These are phyloP conservation scores for Marcusenius ussheri DNA, from an alignment of 2,113 vertebrate genomes.

Conservation along the genomic window DNA sequence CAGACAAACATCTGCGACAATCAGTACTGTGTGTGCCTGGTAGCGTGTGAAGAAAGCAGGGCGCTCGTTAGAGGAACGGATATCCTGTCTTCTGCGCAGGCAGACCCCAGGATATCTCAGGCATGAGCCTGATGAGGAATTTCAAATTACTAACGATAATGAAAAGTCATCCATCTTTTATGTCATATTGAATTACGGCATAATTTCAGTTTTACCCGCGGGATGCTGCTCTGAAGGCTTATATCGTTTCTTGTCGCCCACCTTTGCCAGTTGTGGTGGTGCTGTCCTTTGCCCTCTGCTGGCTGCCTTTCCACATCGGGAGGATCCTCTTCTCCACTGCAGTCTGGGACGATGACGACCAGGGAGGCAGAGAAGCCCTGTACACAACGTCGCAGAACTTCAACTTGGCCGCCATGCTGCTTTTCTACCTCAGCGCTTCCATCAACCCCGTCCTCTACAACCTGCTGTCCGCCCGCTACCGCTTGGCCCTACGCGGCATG, in stretches of 20 bases:
- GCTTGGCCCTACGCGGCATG: conserved; percentile 65
- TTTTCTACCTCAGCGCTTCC: conserved; percentile 79
- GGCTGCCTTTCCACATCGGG: conserved; percentile 78
- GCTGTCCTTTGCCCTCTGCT: conserved; percentile 76
- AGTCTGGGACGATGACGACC: neutral
- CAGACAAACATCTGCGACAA: neutral
- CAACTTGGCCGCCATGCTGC: conserved; percentile 75
- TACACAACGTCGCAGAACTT: conserved; percentile 72
- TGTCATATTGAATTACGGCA: neutral
- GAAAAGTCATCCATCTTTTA: neutral
- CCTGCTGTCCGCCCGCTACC: conserved; percentile 74
- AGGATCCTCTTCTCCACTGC: conserved; percentile 65
- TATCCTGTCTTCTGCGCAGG: neutral
- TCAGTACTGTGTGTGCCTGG: neutral
- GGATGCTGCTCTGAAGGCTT: neutral
- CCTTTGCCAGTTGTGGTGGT: conserved; percentile 66
- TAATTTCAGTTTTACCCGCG: neutral
- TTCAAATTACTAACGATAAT: neutral
- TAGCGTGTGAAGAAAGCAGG: neutral
- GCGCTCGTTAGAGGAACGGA: neutral
- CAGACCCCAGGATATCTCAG: neutral
- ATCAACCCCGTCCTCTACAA: conserved; percentile 83
- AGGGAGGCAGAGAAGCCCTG: neutral
- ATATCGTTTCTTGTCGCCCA: neutral
- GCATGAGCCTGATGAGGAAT: neutral